Conservation (phyloP, 2,888 invertebrate species). For the Morpho achilles region DNA sequence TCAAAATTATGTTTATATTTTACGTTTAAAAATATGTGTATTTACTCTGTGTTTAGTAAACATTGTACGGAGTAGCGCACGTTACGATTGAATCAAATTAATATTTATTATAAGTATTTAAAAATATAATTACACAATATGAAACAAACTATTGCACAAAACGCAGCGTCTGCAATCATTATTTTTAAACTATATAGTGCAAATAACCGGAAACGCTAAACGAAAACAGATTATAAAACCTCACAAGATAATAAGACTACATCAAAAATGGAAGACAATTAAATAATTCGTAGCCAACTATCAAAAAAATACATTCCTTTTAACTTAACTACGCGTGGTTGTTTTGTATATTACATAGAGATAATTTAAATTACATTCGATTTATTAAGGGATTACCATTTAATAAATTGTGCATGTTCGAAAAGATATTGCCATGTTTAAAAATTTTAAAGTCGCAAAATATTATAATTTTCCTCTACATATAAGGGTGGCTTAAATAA, state of each 20-base stretch:
- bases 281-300: conserved; percentile 78
- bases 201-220: conserved; percentile 26
- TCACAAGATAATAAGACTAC: conserved; percentile 39
- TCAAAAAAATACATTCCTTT: conserved; percentile 40
- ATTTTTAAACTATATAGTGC: conserved; percentile 34
- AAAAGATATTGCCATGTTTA: conserved; percentile 20
- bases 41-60: background rate
- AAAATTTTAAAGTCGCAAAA: conserved; percentile 24
- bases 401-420: conserved; percentile 19
- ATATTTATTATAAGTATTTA: conserved; percentile 25
- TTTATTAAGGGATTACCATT: conserved; percentile 18
- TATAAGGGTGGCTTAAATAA: conserved; percentile 20
- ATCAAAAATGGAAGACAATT: conserved; percentile 69
- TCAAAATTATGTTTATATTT: background rate
- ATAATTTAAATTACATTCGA: conserved; percentile 23
- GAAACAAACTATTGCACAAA: conserved; percentile 68
- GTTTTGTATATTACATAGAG: conserved; percentile 21
- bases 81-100: conserved; percentile 6
- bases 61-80: conserved; percentile 2
- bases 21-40: background rate
- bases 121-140: conserved; percentile 58
- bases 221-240: conserved; percentile 32
- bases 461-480: conserved; percentile 16
- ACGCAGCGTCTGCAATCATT: conserved; percentile 53
- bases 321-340: conserved; percentile 26